Base-by-base conservation (phyloP, 1,140 invertebrate genomes). In the Berghia stephanieae region DNA sequence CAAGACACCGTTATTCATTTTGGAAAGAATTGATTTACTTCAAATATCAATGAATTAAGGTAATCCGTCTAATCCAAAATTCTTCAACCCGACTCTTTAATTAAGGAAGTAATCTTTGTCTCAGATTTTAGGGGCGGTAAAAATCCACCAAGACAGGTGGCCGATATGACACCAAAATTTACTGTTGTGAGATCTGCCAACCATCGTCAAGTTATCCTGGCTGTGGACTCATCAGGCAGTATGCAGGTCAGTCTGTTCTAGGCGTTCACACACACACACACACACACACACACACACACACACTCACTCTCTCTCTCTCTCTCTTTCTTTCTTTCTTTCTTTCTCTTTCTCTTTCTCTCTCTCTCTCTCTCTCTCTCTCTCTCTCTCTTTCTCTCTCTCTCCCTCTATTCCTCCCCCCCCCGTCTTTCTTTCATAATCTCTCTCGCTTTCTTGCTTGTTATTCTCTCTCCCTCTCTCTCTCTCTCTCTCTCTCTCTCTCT, bases 81-180 rank as follows among this genome's bases (percentile, higher is more conserved):
- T n/a, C n/a, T n/a, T n/a, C n/a, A n/a, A n/a, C n/a, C n/a, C n/a
- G n/a, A n/a, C n/a, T n/a, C n/a, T n/a, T n/a, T n/a, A n/a, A n/a
- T n/a, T n/a, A n/a, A n/a, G n/a, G n/a, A n/a, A n/a, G n/a, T n/a
- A n/a, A n/a, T n/a, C n/a, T n/a, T 38, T 42, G 24, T 46, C 24
- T 34, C 57, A 71, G 93, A 94, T 82, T 93, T 93, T 79, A 49
- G 43, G 24, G 44, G 38, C 3, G 79, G 76, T 0, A 75, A 60
- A 5, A 85, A 85, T 57, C 67, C 71, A 27, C 68, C 80, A 31
- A 71, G 79, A 24, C 36, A 71, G 10, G 52, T 79, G 0, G 18
- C 43, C 34, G 81, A 83, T 71, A 78, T 71, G 21, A 80, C 46
- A 16, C 82, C 84, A 3, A 70, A 42, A 3, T 83, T 85, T 49